phyloP scores from a whole-genome alignment of 2,888 invertebrate genomes.

The Scaptomyza flava region DNA sequence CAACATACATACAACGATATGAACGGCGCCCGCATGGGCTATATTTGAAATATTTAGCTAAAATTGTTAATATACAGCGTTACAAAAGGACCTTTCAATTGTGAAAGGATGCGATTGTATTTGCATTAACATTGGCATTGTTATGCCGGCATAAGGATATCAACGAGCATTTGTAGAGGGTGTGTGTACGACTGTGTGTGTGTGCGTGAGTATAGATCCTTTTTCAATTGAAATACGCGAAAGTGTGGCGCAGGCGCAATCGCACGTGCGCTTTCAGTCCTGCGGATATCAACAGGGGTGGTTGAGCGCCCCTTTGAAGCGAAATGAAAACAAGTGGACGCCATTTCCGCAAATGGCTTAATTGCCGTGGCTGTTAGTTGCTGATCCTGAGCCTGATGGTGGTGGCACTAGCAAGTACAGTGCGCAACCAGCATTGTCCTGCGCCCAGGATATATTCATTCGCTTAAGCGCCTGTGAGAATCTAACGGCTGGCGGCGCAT shows the following conservation, averaged over 20 bases:
- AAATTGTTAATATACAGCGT: conserved; percentile 67
- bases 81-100: conserved; percentile 58
- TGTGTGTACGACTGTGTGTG: conserved; percentile 42
- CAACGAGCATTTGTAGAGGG: conserved; percentile 51
- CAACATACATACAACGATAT: neutral
- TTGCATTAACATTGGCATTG: conserved; percentile 76
- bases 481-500: conserved; percentile 65
- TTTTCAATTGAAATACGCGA: conserved; percentile 67
- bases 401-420: conserved; percentile 62
- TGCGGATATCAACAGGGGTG: conserved; percentile 52
- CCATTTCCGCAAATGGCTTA: conserved; percentile 69
- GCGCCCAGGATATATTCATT: conserved; percentile 50
- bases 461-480: conserved; percentile 53
- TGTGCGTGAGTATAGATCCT: conserved; percentile 56
- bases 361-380: conserved; percentile 58
- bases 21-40: conserved; percentile 62
- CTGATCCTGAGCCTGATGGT: conserved; percentile 16
- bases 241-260: conserved; percentile 72
- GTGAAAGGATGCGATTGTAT: conserved; percentile 77
- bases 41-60: conserved; percentile 57
- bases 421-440: conserved; percentile 67
- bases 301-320: conserved; percentile 45
- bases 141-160: conserved; percentile 66
- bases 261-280: conserved; percentile 71
- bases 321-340: conserved; percentile 77